phyloP scores from a whole-genome alignment of 2,888 invertebrate genomes.

The Nomada lathburiana region DNA sequence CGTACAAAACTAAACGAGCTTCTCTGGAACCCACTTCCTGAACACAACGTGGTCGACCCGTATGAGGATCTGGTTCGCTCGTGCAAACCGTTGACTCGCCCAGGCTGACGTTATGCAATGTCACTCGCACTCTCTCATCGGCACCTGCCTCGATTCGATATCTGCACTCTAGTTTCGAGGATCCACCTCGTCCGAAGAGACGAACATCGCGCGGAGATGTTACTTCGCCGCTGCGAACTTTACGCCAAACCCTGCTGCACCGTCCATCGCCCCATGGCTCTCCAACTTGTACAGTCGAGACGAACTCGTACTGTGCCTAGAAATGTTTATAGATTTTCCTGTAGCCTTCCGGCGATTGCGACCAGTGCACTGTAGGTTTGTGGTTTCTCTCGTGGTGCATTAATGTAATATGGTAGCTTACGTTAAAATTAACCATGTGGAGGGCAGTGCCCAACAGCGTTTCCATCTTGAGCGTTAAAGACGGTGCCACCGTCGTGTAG shows the following conservation, averaged over 20 bases:
- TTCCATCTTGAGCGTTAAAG: slow-evolving; percentile 80
- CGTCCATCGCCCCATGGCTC: slow-evolving; percentile 86
- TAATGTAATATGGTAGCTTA: slow-evolving; percentile 51
- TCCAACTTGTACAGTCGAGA: slow-evolving; percentile 92
- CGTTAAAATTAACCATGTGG: slow-evolving; percentile 87
- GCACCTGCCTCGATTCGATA: slow-evolving; percentile 90
- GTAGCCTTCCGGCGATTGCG: not conserved
- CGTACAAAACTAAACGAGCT: slow-evolving; percentile 87
- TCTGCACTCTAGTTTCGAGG: slow-evolving; percentile 90
- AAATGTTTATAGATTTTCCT: not conserved
- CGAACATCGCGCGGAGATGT: slow-evolving; percentile 91
- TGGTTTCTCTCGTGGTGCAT: not conserved
- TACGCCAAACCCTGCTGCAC: slow-evolving; percentile 88
- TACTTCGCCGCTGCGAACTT: slow-evolving; percentile 88
- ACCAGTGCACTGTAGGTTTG: not conserved
- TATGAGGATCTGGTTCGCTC: slow-evolving; percentile 90
- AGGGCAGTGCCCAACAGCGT: slow-evolving; percentile 88
- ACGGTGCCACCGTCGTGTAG: slow-evolving; percentile 87
- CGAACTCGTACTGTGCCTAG: slow-evolving; percentile 90
- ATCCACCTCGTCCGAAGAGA: slow-evolving; percentile 93
- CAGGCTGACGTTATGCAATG: slow-evolving; percentile 90
- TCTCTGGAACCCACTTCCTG: slow-evolving; percentile 78
- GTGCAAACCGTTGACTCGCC: slow-evolving; percentile 88
- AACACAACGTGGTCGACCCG: slow-evolving; percentile 88
- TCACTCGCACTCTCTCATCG: slow-evolving; percentile 88